Conservation (phyloP, 2,797 vertebrate genomes). For the Ibycter americanus region DNA sequence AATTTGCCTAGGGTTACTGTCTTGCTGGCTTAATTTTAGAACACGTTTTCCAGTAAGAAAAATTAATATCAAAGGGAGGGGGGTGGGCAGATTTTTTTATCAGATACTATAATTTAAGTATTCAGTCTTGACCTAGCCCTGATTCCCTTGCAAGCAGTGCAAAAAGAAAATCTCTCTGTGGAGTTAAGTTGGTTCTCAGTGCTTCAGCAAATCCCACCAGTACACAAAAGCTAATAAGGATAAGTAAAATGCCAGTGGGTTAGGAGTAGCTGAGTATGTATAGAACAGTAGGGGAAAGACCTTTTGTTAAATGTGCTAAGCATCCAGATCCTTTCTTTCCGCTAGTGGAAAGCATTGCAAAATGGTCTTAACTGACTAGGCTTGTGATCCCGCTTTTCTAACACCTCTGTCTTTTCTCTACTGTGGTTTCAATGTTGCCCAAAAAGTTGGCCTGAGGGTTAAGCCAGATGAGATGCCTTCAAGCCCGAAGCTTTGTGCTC, state of each 20-base stretch:
- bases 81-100: not conserved
- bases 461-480: not conserved
- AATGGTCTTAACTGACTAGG: not conserved
- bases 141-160: not conserved
- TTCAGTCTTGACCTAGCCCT: not conserved
- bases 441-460: not conserved
- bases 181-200: not conserved
- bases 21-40: not conserved
- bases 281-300: not conserved
- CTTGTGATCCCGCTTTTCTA: not conserved
- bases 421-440: not conserved
- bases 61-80: not conserved
- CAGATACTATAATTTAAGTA: not conserved
- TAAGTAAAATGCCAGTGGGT: not conserved
- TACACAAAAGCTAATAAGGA: not conserved
- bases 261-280: not conserved
- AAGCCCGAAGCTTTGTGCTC: not conserved
- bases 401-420: not conserved
- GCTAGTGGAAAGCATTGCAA: not conserved
- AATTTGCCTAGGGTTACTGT: not conserved
- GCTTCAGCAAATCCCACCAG: not conserved
- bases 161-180: too few species aligned
- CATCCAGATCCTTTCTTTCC: not conserved
- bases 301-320: not conserved
- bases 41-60: not conserved